phyloP scores from a whole-genome alignment of 2,113 vertebrate genomes.

The Speoplatyrhinus poulsoni region DNA sequence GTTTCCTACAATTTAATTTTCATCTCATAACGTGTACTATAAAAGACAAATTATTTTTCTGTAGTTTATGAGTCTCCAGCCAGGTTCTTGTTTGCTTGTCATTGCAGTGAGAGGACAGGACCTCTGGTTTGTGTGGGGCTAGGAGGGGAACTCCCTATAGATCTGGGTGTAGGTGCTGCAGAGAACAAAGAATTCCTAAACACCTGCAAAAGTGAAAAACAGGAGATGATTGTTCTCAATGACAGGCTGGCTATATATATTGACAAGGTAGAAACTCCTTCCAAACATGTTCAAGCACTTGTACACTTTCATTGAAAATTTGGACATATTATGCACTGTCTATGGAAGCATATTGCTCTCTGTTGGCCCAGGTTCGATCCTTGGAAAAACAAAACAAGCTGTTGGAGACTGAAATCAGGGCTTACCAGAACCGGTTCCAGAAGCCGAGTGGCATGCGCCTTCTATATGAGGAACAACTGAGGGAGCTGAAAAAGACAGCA shows the following conservation, averaged over 20 bases:
- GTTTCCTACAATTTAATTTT: no score
- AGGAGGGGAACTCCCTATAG: constrained; percentile 49
- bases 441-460: constrained; percentile 63
- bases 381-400: constrained; percentile 70
- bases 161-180: constrained; percentile 69
- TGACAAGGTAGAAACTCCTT: constrained; percentile 57
- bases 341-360: constrained; percentile 7
- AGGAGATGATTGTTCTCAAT: constrained; percentile 72
- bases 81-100: constrained; percentile 1
- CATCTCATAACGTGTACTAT: no score
- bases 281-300: neutral
- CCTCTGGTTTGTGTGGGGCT: constrained; percentile 61
- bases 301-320: neutral
- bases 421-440: constrained; percentile 62
- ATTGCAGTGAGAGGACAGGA: constrained; percentile 55
- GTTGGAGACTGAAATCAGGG: constrained; percentile 65
- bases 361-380: constrained; percentile 68
- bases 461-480: constrained; percentile 74
- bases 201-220: constrained; percentile 65
- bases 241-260: constrained; percentile 76
- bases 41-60: no score
- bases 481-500: constrained; percentile 68
- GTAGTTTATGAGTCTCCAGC: neutral
- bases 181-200: constrained; percentile 73
- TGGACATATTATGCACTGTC: neutral